Base-by-base conservation (phyloP, 37 sponge, comb jelly and placozoan genomes). In the Chondrilla cf. caribensis region DNA sequence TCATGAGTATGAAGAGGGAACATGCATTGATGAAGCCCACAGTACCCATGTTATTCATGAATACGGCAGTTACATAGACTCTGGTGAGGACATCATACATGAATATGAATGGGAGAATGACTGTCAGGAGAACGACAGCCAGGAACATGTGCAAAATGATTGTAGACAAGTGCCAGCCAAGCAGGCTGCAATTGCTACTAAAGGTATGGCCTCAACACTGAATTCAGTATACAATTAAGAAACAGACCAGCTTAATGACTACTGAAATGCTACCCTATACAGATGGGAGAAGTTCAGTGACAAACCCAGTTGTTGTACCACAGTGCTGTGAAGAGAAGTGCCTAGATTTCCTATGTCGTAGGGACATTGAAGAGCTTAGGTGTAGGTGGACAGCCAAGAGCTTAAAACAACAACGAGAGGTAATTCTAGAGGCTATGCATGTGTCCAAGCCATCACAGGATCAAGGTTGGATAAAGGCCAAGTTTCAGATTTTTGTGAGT, bases 401-500 rank as follows among this genome's bases (percentile, higher is more conserved):
- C 22, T 26, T 22, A 6, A 60, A 22, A 15, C 64, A 60, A 15
- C 64, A 60, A 60, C 9, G 64, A 60, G 64, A 60, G 15, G 64
- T 60, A 15, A 60, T 60, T 19, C 64, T 60, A 15, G 64, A 60
- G 64, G 64, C 64, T 60, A 60, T 60, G 64, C 64, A 60, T 60
- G 64, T 60, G 64, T 28, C 64, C 64, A 60, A 60, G 64, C 64
- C 64, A 60, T 60, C 64, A 6, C 7, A 60, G 64, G 64, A 60
- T 60, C 5, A 60, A 60, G 64, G 64, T 60, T 60, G 64, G 64
- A 60, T 15, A 60, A 60, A 60, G 64, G 64, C 64, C 64, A 60
- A 60, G 22, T 60, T 60, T 60, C 64, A 60, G 22, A 60, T 60
- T 15, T 60, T 60, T 60, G 64, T 60, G 64, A 60, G 64, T 15